Base-by-base conservation (phyloP, 1,140 invertebrate species). In the Leucophenga varia region DNA sequence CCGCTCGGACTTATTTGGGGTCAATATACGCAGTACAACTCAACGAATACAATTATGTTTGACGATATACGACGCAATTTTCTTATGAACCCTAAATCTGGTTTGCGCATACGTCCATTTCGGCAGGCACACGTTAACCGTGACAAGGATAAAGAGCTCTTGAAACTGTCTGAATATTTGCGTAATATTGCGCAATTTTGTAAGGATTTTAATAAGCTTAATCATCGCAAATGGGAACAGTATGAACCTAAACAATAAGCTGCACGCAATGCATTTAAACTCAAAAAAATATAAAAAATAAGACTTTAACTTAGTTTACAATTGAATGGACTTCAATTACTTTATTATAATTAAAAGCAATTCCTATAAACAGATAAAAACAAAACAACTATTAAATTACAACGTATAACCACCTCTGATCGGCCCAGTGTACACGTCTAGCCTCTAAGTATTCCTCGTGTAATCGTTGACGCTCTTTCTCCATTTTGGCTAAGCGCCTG, bases 1-100 rank as follows among this genome's bases (percentile, higher is more conserved):
- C 95, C 95, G 0, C 76, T 98, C 25, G 94, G 92, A 25, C 89
- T 98, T 2, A 95, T 98, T 49, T 98, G 95, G 95, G 95, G 94
- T 10, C 94, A 95, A 74, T 97, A 87, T 74, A 80, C 85, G 12
- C 88, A 95, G 61, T 97, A 90, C 71, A 87, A 82, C 34, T 78
- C 86, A 1, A 91, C 89, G 64, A 98, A 98, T 69, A 98, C 95
- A 1, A 95, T 98, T 52, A 98, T 98, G 94, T 93, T 98, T 65
- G 95, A 98, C 70, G 95, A 98, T 71, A 90, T 98, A n/a, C 81
- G 93, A 44, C 79, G 93, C 56, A 98, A 98, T 79, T 98, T 98
- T 64, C 84, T 97, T 12, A 97, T 98, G 95, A 98, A 98, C 78
- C 94, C 94, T 12, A 89, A 92, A 59, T 94, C 88, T 52, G 95